These are phyloP conservation scores for Luperina testacea DNA, from an alignment of 2,888 invertebrate species.

Conservation along the genomic window DNA sequence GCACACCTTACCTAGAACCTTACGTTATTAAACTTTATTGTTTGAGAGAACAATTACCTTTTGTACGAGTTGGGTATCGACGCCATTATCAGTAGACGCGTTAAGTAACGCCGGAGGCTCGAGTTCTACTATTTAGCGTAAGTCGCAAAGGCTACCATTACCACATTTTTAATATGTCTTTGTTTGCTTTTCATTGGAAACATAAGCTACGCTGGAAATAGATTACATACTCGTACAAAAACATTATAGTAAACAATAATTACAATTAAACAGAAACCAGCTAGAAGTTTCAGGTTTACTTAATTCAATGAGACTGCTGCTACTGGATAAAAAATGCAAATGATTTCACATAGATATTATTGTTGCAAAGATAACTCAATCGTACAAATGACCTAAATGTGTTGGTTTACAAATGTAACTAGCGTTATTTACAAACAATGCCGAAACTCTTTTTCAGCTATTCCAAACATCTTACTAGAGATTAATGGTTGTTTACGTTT, in stretches of 20 bases:
- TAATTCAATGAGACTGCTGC: not conserved
- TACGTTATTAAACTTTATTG: conserved; percentile 87
- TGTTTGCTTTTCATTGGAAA: conserved; percentile 73
- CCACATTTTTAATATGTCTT: conserved; percentile 80
- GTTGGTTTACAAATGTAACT: conserved; percentile 69
- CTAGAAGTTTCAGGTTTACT: not conserved
- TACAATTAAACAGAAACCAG: not conserved
- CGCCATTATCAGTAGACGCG: conserved; percentile 84
- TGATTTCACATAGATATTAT: conserved; percentile 1
- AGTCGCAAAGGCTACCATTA: conserved; percentile 71
- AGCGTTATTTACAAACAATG: conserved; percentile 75
- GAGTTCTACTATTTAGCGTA: conserved; percentile 81
- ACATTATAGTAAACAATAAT: conserved; percentile 9
- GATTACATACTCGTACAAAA: conserved; percentile 30
- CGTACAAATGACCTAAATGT: conserved; percentile 51
- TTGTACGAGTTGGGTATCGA: conserved; percentile 86
- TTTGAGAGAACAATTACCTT: conserved; percentile 90
- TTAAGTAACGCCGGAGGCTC: conserved; percentile 84
- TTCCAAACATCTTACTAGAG: conserved; percentile 69
- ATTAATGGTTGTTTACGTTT: conserved; percentile 70
- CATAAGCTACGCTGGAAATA: conserved; percentile 40
- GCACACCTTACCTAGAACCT: conserved; percentile 85
- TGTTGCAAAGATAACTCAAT: conserved; percentile 39
- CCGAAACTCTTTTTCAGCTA: conserved; percentile 68
- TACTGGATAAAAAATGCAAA: not conserved